Base-by-base conservation (phyloP, 2,888 invertebrate genomes). In the Herminia tarsipennalis region DNA sequence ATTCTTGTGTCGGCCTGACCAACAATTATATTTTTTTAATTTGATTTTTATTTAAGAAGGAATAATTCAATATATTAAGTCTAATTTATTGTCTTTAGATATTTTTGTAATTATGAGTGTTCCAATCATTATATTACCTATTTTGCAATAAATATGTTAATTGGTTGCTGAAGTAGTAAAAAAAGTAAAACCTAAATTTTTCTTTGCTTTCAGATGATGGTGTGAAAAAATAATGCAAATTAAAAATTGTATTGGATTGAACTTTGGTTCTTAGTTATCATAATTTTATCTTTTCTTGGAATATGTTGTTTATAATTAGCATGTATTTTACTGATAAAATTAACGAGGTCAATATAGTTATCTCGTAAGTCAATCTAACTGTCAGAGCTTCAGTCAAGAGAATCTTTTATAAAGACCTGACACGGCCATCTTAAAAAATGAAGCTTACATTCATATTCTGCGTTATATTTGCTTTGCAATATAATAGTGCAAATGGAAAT, bases 311-410 rank as follows among this genome's bases (percentile, higher is more conserved):
- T 36, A 20, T 20, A 18, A 20, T 43, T 33, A 33, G 38, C 34
- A 33, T 13, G 12, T 27, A 30, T 16, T 6, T 25, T 25, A 34
- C 36, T 47, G 72, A 74, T 74, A 67, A 64, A 42, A 53, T 53
- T 54, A 40, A 68, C 56, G 51, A 67, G 76, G 76, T 74, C 66
- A 75, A 30, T 39, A 16, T 53, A 49, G 75, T 72, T 79, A 81
- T 81, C 81, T 50, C 52, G 27, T 50, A 46, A 45, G 29, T 37
- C 28, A 27, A 30, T 54, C 44, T 41, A 39, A 42, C 50, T 47
- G 42, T 41, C 28, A 42, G 45, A 33, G 52, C 54, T 48, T 74
- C 66, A 74, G 74, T 76, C 50, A 33, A 45, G 48, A 60, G 50
- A 61, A 68, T 61, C 50, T 62, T 59, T 57, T 64, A 56, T 46